Evolutionary conservation across 2,797 vertebrate genomes (phyloP).

Genomic region (Ptychobarbus kaznakovi): DNA sequence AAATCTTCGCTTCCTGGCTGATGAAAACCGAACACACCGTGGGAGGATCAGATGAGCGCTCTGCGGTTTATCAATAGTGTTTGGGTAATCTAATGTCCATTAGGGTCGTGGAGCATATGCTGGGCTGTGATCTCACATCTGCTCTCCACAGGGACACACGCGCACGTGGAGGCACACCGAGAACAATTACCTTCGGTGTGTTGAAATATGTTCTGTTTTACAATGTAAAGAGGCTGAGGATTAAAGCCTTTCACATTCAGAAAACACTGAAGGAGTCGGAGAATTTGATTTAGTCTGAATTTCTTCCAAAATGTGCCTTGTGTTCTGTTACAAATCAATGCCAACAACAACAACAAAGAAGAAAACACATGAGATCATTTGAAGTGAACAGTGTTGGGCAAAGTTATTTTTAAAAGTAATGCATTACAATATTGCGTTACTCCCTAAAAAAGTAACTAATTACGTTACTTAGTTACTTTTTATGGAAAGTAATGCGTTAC

Average conservation of each 20-base stretch:
- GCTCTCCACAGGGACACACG: conserved; percentile 57
- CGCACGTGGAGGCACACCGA: not conserved
- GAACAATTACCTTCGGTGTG: not conserved
- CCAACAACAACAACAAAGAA: too few relatives aligned
- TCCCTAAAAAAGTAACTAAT: too few relatives aligned
- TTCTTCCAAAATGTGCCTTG: too few relatives aligned
- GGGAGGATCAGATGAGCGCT: conserved; percentile 46
- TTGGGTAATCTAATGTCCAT: conserved; percentile 64
- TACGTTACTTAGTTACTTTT: too few relatives aligned
- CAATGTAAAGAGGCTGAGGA: not conserved
- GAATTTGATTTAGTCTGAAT: not conserved
- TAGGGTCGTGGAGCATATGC: conserved; percentile 72
- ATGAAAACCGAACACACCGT: conserved; percentile 44
- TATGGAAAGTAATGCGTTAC: too few relatives aligned
- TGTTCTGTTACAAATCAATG: not conserved
- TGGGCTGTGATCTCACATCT: conserved; percentile 68
- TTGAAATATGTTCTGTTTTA: not conserved
- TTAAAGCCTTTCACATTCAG: not conserved
- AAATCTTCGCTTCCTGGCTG: conserved; percentile 10
- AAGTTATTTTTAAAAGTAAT: too few relatives aligned
- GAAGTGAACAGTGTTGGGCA: too few relatives aligned
- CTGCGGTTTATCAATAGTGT: conserved; percentile 59
- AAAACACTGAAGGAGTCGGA: not conserved
- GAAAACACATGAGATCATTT: not conserved
- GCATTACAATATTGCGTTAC: too few relatives aligned